These are phyloP conservation scores for Sinocyclocheilus rhinocerous DNA, from an alignment of 2,113 vertebrate species.

Conservation along the genomic window DNA sequence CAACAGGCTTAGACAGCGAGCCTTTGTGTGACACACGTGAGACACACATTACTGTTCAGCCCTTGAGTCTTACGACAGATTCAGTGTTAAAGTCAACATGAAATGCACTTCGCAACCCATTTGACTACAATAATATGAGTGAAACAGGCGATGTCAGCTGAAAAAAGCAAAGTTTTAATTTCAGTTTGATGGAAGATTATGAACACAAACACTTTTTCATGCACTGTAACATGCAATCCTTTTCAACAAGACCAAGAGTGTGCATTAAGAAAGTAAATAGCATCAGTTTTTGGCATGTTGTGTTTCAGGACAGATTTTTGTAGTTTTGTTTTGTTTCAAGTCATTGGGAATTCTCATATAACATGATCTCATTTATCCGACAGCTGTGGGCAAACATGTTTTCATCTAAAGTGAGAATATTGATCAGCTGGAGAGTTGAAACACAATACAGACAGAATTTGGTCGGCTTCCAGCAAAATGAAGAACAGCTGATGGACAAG, in stretches of 20 bases:
- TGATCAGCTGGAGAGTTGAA: conserved; percentile 4
- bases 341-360: conserved; percentile 11
- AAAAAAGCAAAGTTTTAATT: not conserved
- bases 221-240: not conserved
- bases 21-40: not conserved
- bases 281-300: not conserved
- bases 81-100: not conserved
- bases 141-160: too few relatives aligned
- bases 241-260: not conserved
- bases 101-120: not conserved
- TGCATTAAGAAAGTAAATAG: not conserved
- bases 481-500: not conserved
- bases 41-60: not conserved
- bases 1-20: conserved; percentile 47
- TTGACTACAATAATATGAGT: not conserved
- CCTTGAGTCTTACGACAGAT: not conserved
- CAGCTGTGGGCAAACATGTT: conserved; percentile 44
- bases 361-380: conserved; percentile 33
- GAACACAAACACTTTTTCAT: not conserved
- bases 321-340: not conserved
- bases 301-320: not conserved
- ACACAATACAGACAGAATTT: not conserved
- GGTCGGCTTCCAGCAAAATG: conserved; percentile 3
- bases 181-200: not conserved
- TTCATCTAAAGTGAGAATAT: conserved; percentile 47